A percentile compares a stretch with the other conserved stretches of the same genome.
phyloP scores from a whole-genome alignment of 2,888 invertebrate species.

The Lasioglossum villosulum region DNA sequence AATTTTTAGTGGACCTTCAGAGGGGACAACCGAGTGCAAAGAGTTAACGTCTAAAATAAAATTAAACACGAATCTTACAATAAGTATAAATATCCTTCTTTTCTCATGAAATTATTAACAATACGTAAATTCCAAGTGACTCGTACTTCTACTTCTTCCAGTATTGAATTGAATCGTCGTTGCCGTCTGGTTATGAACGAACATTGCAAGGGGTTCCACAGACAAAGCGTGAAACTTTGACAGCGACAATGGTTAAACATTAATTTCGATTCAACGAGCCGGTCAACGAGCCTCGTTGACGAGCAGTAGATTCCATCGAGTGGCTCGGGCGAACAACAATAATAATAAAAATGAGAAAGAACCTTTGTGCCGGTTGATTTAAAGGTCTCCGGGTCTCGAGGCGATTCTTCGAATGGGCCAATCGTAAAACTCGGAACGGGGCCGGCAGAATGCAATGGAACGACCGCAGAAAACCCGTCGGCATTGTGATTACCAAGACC shows the following conservation, averaged over 20 bases:
- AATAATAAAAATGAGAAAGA: not conserved
- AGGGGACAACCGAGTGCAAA: no score
- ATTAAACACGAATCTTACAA: not conserved
- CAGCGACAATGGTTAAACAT: not conserved
- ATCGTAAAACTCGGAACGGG: constrained; percentile 8
- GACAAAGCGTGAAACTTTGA: constrained; percentile 1
- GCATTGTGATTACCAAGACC: constrained; percentile 24
- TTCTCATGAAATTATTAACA: not conserved
- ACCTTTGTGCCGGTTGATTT: constrained; percentile 7
- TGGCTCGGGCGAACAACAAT: not conserved
- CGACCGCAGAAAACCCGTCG: not conserved
- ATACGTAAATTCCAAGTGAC: not conserved
- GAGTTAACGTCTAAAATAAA: not conserved
- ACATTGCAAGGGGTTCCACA: not conserved
- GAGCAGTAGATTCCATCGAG: not conserved
- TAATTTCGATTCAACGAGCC: not conserved
- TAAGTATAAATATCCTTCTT: not conserved
- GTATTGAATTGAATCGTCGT: not conserved
- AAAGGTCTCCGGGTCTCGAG: not conserved
- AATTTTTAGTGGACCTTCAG: no score
- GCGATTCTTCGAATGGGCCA: constrained; percentile 1
- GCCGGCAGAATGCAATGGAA: not conserved
- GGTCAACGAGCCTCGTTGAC: not conserved
- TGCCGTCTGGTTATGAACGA: not conserved
- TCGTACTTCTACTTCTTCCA: not conserved